These are phyloP conservation scores for Drosophila nr. perissopoda DNA, from an alignment of 2,888 invertebrate genomes.

Conservation along the genomic window DNA sequence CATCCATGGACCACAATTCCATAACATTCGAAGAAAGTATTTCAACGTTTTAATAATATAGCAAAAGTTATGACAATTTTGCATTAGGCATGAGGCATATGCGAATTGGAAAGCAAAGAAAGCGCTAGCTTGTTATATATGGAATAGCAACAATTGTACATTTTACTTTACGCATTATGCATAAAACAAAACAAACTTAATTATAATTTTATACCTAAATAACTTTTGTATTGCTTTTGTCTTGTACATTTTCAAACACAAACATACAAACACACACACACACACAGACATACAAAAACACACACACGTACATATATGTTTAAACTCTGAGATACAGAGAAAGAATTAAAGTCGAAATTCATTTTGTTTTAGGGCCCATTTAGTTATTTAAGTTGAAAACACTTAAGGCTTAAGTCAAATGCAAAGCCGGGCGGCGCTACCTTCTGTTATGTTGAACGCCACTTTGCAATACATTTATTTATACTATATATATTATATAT, in stretches of 20 bases:
- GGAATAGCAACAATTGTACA: conserved; percentile 76
- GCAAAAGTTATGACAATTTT: conserved; percentile 73
- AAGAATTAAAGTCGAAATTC: conserved; percentile 36
- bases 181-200: conserved; percentile 51
- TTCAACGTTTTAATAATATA: conserved; percentile 25
- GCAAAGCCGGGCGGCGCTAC: conserved; percentile 70
- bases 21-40: conserved; percentile 10
- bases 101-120: conserved; percentile 50
- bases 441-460: conserved; percentile 62
- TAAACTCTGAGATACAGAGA: conserved; percentile 39
- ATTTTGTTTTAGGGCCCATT: conserved; percentile 39
- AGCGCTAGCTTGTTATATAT: conserved; percentile 77
- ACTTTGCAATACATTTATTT: conserved; percentile 77
- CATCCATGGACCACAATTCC: conserved; percentile 21
- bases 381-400: conserved; percentile 64
- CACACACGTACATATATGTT: conserved; percentile 35
- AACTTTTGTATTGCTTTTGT: conserved; percentile 67
- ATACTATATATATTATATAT: conserved; percentile 49
- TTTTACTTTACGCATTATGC: conserved; percentile 67
- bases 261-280: conserved; percentile 44
- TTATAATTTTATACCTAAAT: conserved; percentile 69
- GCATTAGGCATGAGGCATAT: conserved; percentile 65
- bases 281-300: conserved; percentile 20
- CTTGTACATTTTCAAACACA: conserved; percentile 75
- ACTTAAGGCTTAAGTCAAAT: conserved; percentile 73